Evolutionary conservation across 92 coral and sea anemone species (phyloP).

Genomic region (Blastomussa wellsi): DNA sequence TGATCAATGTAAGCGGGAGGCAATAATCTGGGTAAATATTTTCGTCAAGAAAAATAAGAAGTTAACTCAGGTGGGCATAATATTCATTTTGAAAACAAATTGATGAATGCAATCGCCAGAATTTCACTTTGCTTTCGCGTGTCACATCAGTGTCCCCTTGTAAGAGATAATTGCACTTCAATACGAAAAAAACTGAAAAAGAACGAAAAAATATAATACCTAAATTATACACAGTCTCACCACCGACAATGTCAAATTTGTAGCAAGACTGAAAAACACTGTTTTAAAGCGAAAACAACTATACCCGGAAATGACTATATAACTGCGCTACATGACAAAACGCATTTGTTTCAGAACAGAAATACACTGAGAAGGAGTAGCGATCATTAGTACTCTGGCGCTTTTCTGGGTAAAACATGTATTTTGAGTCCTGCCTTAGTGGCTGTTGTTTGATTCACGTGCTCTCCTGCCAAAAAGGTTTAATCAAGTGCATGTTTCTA

Average conservation of each 20-base stretch:
- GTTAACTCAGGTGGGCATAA: slow-evolving; percentile 15
- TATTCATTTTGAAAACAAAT: neutral
- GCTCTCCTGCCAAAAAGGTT: neutral
- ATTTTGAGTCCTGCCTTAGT: neutral
- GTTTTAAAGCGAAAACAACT: neutral
- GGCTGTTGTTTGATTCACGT: neutral
- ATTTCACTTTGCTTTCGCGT: neutral
- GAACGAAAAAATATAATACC: neutral
- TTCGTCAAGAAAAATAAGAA: neutral
- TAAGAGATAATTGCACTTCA: neutral
- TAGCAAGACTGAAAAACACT: neutral
- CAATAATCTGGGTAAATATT: neutral
- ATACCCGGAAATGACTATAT: too few species aligned
- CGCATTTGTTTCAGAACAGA: too few species aligned
- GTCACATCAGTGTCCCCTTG: neutral
- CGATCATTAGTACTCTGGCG: too few species aligned
- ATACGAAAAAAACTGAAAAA: neutral
- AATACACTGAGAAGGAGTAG: too few species aligned
- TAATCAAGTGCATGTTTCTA: neutral
- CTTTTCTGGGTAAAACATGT: too few species aligned
- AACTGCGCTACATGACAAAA: too few species aligned
- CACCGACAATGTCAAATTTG: neutral
- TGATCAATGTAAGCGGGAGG: neutral
- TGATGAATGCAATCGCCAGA: neutral
- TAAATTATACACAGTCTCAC: neutral